Percentiles rank a stretch among this genome's conserved stretches.
These are phyloP conservation scores for Microctonus hyperodae DNA, from an alignment of 2,888 invertebrate species.

Conservation along the genomic window DNA sequence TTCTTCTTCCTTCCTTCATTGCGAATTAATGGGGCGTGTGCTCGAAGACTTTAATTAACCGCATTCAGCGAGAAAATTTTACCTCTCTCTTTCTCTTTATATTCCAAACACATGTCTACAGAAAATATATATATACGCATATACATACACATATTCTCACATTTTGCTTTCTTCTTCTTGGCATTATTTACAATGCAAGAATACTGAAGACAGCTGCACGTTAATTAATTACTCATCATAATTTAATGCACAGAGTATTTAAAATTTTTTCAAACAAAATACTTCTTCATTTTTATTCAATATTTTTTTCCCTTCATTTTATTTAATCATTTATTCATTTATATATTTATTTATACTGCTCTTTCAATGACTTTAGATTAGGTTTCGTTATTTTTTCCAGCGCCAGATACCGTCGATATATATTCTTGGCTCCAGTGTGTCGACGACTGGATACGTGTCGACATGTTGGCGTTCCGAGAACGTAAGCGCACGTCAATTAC, in stretches of 20 bases:
- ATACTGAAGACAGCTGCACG: neutral
- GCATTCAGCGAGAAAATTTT: slow-evolving; percentile 22
- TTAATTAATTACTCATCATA: slow-evolving; percentile 7
- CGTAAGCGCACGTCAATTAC: slow-evolving; percentile 18
- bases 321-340: neutral
- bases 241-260: neutral
- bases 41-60: slow-evolving; percentile 24
- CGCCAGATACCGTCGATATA: neutral
- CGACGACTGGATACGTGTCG: slow-evolving; percentile 5
- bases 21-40: slow-evolving; percentile 26
- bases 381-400: neutral
- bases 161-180: neutral
- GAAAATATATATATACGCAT: neutral
- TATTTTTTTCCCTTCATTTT: too few species aligned
- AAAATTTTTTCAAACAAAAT: neutral
- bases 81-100: neutral
- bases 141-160: neutral
- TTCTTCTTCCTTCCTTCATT: slow-evolving; percentile 10
- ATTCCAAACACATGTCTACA: slow-evolving; percentile 5
- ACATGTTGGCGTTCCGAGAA: slow-evolving; percentile 13
- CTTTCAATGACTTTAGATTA: neutral
- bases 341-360: neutral
- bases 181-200: slow-evolving; percentile 1
- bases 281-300: neutral
- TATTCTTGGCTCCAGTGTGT: neutral